A percentile compares a stretch with the other conserved stretches of the same genome.
phyloP scores from a whole-genome alignment of 2,888 invertebrate species.

The Folsomia candida region DNA sequence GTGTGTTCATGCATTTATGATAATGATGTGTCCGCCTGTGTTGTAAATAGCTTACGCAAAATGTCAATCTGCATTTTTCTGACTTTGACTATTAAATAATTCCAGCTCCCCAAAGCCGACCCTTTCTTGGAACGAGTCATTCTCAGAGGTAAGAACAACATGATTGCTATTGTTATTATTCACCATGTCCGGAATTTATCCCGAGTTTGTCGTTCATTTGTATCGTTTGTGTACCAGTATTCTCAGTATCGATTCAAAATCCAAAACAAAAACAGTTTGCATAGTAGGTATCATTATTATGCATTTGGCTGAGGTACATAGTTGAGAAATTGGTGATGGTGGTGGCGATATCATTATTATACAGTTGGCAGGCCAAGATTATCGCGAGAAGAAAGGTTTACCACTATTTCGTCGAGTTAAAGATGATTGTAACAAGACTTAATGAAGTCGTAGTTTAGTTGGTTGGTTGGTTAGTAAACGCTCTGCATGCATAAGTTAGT shows the following conservation, averaged over 20 bases:
- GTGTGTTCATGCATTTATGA: neutral
- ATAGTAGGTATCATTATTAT: too few species aligned
- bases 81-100: slow-evolving; percentile 49
- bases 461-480: neutral
- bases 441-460: too few species aligned
- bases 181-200: neutral
- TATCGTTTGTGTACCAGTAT: neutral
- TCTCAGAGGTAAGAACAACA: slow-evolving; percentile 70
- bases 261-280: too few species aligned
- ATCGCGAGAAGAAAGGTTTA: neutral
- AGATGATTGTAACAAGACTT: neutral
- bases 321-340: too few species aligned
- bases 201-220: neutral
- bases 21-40: too few species aligned
- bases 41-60: too few species aligned
- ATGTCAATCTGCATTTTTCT: slow-evolving; percentile 9
- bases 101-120: slow-evolving; percentile 84
- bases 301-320: too few species aligned
- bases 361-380: neutral
- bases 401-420: neutral
- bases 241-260: too few species aligned
- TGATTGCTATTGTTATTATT: neutral
- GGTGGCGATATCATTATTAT: neutral
- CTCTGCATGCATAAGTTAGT: neutral
- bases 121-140: slow-evolving; percentile 77